Conservation (phyloP, 92 coral and sea anemone species). For the Hydrozoanthus gracilis region DNA sequence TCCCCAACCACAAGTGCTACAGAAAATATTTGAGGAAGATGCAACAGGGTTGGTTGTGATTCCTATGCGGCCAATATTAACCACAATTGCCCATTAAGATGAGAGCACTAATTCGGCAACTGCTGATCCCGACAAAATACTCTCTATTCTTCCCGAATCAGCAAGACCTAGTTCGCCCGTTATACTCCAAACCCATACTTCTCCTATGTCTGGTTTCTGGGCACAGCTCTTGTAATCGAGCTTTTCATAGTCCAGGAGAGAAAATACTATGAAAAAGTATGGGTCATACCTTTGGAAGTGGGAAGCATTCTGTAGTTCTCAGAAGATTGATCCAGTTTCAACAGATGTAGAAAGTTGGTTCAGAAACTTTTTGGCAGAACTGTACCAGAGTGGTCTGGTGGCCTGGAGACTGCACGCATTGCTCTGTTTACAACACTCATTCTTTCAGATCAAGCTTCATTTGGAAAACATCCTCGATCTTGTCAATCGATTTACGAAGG, state of each 20-base stretch:
- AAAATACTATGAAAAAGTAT: slow-evolving; percentile 59
- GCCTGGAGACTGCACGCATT: slow-evolving; percentile 46
- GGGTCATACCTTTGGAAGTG: too few species aligned
- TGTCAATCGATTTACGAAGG: slow-evolving; percentile 41
- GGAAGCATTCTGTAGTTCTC: slow-evolving; percentile 48
- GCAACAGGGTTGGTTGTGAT: slow-evolving; percentile 55
- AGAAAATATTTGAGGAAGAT: slow-evolving; percentile 11
- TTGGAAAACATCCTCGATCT: slow-evolving; percentile 46
- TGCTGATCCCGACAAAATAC: slow-evolving; percentile 42
- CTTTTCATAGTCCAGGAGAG: too few species aligned
- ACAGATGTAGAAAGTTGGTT: slow-evolving; percentile 39
- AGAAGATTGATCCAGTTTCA: slow-evolving; percentile 54
- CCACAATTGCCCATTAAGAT: slow-evolving; percentile 61
- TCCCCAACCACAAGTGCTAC: neutral
- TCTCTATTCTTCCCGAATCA: slow-evolving; percentile 61
- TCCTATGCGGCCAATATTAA: slow-evolving; percentile 63
- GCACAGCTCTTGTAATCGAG: slow-evolving; percentile 43
- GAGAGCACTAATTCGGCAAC: slow-evolving; percentile 58
- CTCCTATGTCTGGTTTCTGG: slow-evolving; percentile 63
- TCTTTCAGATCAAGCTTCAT: neutral
- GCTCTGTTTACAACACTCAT: slow-evolving; percentile 46
- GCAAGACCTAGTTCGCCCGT: slow-evolving; percentile 56
- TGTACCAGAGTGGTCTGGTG: slow-evolving; percentile 51
- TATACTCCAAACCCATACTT: slow-evolving; percentile 53
- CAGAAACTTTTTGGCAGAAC: slow-evolving; percentile 46